Percentiles rank a stretch among this genome's conserved stretches.
Evolutionary conservation across 2,113 vertebrate genomes (phyloP).

Genomic region (Scartelaos histophorus): DNA sequence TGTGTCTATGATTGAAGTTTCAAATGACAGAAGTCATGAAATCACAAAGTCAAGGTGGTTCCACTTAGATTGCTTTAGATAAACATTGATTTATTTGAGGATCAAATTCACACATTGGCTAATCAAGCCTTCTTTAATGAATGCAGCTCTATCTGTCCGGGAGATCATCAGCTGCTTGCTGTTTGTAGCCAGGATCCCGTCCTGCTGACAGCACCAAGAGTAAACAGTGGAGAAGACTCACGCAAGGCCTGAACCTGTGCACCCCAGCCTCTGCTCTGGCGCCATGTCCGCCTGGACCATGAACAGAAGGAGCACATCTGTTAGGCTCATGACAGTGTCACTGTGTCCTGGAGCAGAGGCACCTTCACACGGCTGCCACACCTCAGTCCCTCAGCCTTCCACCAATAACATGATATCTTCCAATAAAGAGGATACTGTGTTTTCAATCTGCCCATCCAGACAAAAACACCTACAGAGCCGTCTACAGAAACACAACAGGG

Average conservation of each 20-base stretch:
- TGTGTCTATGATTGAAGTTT: neutral
- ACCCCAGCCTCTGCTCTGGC: constrained; percentile 50
- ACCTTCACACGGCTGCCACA: constrained; percentile 47
- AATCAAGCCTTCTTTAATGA: constrained; percentile 64
- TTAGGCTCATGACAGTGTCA: constrained; percentile 64
- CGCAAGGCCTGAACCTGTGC: constrained; percentile 53
- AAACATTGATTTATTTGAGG: constrained; percentile 67
- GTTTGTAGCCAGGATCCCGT: constrained; percentile 60
- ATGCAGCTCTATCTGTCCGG: constrained; percentile 66
- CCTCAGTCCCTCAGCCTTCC: constrained; percentile 24
- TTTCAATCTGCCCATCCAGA: constrained; percentile 35
- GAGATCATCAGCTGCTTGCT: constrained; percentile 65
- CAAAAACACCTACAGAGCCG: constrained; percentile 35
- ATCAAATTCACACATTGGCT: constrained; percentile 72
- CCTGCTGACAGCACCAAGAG: constrained; percentile 62
- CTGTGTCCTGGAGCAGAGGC: constrained; percentile 32
- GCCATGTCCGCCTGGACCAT: constrained; percentile 56
- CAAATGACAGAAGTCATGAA: neutral
- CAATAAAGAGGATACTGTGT: constrained; percentile 40
- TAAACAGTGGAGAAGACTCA: constrained; percentile 65
- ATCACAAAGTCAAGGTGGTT: neutral
- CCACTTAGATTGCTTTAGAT: neutral
- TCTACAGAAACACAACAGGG: constrained; percentile 46
- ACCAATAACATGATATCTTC: constrained; percentile 38
- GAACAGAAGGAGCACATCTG: constrained; percentile 75